Base-by-base conservation (phyloP, 1,140 invertebrate species). In the Pteromalus puparum region DNA sequence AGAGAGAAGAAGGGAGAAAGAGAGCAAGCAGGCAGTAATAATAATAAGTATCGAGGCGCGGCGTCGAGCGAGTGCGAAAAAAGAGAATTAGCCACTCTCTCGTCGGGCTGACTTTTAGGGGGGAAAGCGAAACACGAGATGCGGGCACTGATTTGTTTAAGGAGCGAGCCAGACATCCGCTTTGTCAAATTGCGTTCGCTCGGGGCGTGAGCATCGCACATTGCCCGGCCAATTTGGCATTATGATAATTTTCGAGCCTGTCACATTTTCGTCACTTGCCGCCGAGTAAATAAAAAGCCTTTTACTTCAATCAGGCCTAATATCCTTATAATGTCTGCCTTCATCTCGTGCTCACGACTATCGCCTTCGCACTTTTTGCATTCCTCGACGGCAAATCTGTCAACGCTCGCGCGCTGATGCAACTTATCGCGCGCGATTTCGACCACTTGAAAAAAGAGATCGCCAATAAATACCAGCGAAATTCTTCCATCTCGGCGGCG, bases 81-180 rank as follows among this genome's bases (percentile, higher is more conserved):
- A 84, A 83, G 82, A 81, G 83, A 75, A 82, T 34, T 38, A 21
- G 18, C 42, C 28, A 48, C 48, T 53, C 30, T 26, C 24, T n/a
- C 15, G 53, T 18, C 53, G 48, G 13, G 5, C 15, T 76, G 86
- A 86, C 86, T 81, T 81, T 73, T 81, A 61, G 88, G 86, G 87
- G 85, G 87, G 89, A 82, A 86, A 82, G 86, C 83, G 86, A 87
- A 87, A 90, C 90, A 90, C 89, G 89, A 90, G 90, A 93, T 93
- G 91, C 91, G 92, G 92, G 92, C 89, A 90, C 87, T 93, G 92
- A 92, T 93, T 92, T 92, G 92, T 91, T 92, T 91, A 90, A 92
- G 90, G 89, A 91, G 86, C 89, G 84, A 81, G 86, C 90, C 90
- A 92, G 90, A 93, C 92, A 93, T 93, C 92, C 92, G 92, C 92